Evolutionary conservation across 1,140 invertebrate genomes (phyloP), one percentile per base, ranked within the genome.

Genomic region (Vanessa tameamea): DNA sequence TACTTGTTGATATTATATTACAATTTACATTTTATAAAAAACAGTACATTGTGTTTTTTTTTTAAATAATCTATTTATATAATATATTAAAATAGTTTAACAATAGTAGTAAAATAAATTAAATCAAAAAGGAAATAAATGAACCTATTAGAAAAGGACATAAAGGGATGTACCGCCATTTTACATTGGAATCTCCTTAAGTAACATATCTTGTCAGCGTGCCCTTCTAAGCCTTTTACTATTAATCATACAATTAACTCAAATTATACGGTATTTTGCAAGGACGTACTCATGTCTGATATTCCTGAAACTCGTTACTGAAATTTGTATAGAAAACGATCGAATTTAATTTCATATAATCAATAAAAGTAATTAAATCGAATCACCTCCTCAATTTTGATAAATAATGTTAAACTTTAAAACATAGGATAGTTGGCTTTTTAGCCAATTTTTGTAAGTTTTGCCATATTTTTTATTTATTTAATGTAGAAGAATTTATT

Each of bases 171-270:
- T 6, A n/a, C n/a, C 5, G 15, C 11, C 53, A 12, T 5, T 3
- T n/a, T 61, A 61, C 23, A 5, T n/a, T 1, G 43, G 26, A 61
- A 61, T 14, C 8, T 61, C 15, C 57, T 37, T 37, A 37, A 61
- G 57, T 61, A 61, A 37, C 31, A 43, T 61, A 61, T 61, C 57
- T 61, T 61, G 23, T 61, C 12, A 61, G 13, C 0, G 23, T 31
- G 11, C 13, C 31, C 26, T 6, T 61, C 26, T n/a, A 61, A 26
- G 14, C 57, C 26, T 61, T 61, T 12, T 14, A 13, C 12, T 61
- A 31, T 61, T n/a, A 31, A 61, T 61, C 26, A 61, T 37, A 43
- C 14, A 31, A 15, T 61, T 13, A 37, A 61, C 26, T 37, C 26
- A 57, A 57, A 57, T 57, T 57, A 57, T 23, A 61, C 14, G 26